phyloP scores from a whole-genome alignment of 2,113 vertebrate genomes.

The Sylvia atricapilla region DNA sequence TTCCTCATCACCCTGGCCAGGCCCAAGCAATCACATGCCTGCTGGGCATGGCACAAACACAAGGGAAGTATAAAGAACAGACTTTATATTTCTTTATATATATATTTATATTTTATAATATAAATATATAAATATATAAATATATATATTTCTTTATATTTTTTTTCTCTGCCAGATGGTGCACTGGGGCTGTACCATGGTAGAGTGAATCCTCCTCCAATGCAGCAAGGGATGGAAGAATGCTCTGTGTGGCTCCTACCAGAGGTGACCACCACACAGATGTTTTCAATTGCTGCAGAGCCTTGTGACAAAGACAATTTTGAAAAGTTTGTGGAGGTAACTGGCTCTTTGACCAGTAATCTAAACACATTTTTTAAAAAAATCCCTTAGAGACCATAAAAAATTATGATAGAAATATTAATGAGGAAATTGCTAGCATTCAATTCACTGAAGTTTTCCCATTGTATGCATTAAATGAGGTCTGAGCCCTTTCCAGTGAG shows the following conservation, averaged over 20 bases:
- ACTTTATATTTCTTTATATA: not conserved
- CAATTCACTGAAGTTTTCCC: not conserved
- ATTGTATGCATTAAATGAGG: not conserved
- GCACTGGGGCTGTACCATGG: accelerated
- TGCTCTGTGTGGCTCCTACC: not conserved
- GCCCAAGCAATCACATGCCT: not conserved
- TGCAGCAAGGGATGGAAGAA: not conserved
- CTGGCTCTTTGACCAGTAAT: not conserved
- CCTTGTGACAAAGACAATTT: not conserved
- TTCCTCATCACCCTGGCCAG: accelerated
- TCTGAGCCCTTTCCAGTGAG: not conserved
- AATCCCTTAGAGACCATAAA: not conserved
- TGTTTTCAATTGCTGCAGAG: not conserved
- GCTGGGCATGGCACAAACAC: not conserved
- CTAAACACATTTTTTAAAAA: not conserved
- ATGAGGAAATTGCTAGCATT: not conserved
- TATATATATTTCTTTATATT: too few relatives aligned
- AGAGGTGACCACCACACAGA: accelerated
- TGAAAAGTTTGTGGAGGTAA: not conserved
- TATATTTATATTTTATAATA: too few relatives aligned
- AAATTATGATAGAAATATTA: not conserved
- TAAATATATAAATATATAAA: too few relatives aligned
- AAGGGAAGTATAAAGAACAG: not conserved
- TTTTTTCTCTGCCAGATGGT: not conserved
- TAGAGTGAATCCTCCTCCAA: not conserved